These are phyloP conservation scores for Stictocephala bisonia DNA, from an alignment of 2,888 invertebrate genomes.

Conservation along the genomic window DNA sequence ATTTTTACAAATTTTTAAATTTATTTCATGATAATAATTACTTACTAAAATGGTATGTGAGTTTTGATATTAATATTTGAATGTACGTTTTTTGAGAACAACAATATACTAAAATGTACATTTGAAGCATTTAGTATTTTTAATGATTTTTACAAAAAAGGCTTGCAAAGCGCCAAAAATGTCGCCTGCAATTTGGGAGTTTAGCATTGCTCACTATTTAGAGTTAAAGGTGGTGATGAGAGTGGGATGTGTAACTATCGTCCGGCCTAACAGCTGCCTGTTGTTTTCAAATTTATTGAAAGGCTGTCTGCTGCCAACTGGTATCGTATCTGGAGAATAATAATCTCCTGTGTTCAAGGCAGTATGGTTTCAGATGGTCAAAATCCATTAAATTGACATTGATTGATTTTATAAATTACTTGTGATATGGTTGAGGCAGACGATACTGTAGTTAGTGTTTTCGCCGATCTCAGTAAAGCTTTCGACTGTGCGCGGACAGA, in stretches of 20 bases:
- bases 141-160: no score
- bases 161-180: no score
- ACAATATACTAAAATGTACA: no score
- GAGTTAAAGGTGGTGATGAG: neutral
- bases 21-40: no score
- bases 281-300: neutral
- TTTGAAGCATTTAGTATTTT: no score
- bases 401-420: neutral
- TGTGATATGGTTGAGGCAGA: neutral
- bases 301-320: slow-evolving; percentile 1
- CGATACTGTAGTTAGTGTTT: neutral
- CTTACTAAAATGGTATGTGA: no score
- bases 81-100: no score
- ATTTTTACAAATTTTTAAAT: no score
- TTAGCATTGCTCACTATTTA: no score
- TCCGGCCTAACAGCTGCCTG: neutral
- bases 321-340: neutral
- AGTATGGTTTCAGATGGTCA: neutral
- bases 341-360: neutral
- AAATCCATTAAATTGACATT: neutral
- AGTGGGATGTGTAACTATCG: neutral
- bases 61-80: no score
- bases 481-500: neutral
- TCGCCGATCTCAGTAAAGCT: neutral
- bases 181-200: no score